phyloP scores from a whole-genome alignment of 2,888 invertebrate genomes.

The Camptogramma bilineatum region DNA sequence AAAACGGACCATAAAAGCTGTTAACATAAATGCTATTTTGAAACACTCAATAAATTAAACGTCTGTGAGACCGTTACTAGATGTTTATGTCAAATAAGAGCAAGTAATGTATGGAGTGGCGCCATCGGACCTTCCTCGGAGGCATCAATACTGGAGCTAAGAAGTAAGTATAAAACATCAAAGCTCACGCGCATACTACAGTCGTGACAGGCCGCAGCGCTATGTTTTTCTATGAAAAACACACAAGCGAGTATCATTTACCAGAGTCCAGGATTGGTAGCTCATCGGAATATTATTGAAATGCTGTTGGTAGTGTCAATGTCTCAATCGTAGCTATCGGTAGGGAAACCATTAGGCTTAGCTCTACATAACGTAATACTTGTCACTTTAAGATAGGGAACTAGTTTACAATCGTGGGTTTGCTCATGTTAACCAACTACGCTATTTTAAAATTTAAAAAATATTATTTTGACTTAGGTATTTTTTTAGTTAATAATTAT shows the following conservation, averaged over 20 bases:
- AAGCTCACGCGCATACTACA: too few relatives aligned
- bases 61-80: constrained; percentile 19
- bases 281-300: constrained; percentile 37
- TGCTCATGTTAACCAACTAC: too few relatives aligned
- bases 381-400: background rate
- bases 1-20: background rate
- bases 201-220: too few relatives aligned
- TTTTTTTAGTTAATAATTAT: too few relatives aligned
- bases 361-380: constrained; percentile 8
- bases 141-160: constrained; percentile 1
- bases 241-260: background rate
- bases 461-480: too few relatives aligned
- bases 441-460: too few relatives aligned
- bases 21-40: background rate
- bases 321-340: constrained; percentile 22
- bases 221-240: background rate
- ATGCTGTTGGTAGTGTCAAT: constrained; percentile 36
- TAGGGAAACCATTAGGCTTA: constrained; percentile 17
- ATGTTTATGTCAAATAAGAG: constrained; percentile 48
- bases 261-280: background rate
- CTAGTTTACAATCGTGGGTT: too few relatives aligned
- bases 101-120: constrained; percentile 39
- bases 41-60: background rate
- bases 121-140: constrained; percentile 29
- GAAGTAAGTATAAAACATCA: background rate